These are phyloP conservation scores for Coluber constrictor DNA, from an alignment of 2,797 vertebrate species.

Conservation along the genomic window DNA sequence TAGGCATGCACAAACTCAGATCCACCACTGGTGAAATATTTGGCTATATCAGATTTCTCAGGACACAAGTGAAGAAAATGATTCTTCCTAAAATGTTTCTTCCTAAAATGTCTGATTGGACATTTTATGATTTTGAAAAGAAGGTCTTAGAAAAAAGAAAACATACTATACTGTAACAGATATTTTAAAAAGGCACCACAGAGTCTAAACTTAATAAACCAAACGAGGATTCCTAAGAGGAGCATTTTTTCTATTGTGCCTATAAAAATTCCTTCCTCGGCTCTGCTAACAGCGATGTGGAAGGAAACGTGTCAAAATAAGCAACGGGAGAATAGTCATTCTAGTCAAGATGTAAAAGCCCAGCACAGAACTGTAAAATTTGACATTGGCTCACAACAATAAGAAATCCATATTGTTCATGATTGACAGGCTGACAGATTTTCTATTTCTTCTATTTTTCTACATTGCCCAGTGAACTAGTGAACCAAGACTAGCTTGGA, in stretches of 20 bases:
- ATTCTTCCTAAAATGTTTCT: constrained; percentile 38
- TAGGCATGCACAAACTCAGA: not conserved
- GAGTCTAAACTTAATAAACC: constrained; percentile 43
- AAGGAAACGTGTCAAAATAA: constrained; percentile 7
- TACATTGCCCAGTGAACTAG: not conserved
- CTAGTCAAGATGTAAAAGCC: not conserved
- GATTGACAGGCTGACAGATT: not conserved
- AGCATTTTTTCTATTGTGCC: constrained; percentile 16
- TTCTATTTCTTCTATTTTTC: not conserved
- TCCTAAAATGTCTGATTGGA: constrained; percentile 27
- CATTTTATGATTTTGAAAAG: constrained; percentile 64
- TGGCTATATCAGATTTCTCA: constrained; percentile 1
- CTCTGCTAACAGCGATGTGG: not conserved
- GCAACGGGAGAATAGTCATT: not conserved
- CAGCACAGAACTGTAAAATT: not conserved
- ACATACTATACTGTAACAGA: not conserved
- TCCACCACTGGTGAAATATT: not conserved
- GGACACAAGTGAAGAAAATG: not conserved
- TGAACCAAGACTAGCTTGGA: not conserved
- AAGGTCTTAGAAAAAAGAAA: constrained; percentile 55
- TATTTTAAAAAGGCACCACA: constrained; percentile 54
- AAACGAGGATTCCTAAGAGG: constrained; percentile 45
- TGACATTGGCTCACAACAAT: not conserved
- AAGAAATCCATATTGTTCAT: not conserved
- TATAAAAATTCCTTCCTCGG: constrained; percentile 15